phyloP scores from a whole-genome alignment of 2,888 invertebrate genomes.

The Apamea crenata region DNA sequence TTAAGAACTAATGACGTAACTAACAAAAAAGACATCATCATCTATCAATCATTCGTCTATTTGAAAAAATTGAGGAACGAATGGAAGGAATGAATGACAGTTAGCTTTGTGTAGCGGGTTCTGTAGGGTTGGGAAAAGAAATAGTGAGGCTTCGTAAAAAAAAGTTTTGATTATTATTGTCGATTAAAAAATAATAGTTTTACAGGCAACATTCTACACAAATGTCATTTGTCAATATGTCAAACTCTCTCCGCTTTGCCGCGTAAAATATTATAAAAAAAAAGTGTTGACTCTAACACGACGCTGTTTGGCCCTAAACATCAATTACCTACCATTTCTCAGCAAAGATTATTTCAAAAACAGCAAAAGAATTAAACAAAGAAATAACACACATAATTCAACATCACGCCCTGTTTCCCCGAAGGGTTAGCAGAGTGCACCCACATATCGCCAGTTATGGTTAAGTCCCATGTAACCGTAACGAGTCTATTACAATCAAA shows the following conservation, averaged over 20 bases:
- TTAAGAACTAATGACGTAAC: constrained; percentile 87
- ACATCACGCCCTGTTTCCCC: background rate
- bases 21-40: constrained; percentile 87
- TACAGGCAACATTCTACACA: background rate
- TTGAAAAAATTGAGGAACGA: constrained; percentile 78
- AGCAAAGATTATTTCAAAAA: background rate
- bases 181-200: background rate
- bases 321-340: background rate
- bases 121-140: constrained; percentile 24
- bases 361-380: background rate
- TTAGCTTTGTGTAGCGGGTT: constrained; percentile 50
- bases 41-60: constrained; percentile 88
- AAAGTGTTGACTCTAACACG: background rate
- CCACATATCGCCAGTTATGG: background rate
- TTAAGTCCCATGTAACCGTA: background rate
- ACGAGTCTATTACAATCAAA: background rate
- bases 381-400: background rate
- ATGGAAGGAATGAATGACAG: constrained; percentile 67
- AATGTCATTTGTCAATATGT: background rate
- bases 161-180: background rate
- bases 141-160: background rate
- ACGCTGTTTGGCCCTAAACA: background rate
- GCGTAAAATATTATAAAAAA: background rate
- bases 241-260: background rate
- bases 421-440: background rate